A percentile compares a stretch with the other conserved stretches of the same genome.
These are phyloP conservation scores for Orius laevigatus DNA, from an alignment of 1,140 invertebrate species.

Conservation along the genomic window DNA sequence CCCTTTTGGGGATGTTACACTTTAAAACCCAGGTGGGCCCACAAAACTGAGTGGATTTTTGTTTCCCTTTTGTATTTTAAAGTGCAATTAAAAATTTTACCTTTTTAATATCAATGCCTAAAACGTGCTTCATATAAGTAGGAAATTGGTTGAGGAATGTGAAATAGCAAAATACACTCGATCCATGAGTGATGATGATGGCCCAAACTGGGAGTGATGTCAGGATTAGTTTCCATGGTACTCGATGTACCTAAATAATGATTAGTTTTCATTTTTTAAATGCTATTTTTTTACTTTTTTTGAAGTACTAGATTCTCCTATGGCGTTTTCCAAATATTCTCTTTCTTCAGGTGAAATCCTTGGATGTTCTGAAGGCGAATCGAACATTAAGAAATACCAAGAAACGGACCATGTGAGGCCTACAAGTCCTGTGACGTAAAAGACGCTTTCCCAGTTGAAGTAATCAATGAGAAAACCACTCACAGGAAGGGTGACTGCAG, in stretches of 20 bases:
- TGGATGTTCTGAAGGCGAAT: conserved; percentile 71
- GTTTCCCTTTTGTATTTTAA: background rate
- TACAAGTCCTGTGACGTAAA: conserved; percentile 63
- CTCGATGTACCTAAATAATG: conserved; percentile 26
- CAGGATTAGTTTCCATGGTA: conserved; percentile 62
- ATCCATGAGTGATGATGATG: conserved; percentile 55
- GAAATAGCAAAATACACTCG: conserved; percentile 55
- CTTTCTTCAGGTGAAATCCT: conserved; percentile 65
- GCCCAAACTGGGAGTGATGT: conserved; percentile 65
- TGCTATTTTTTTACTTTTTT: conserved; percentile 23
- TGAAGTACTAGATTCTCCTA: conserved; percentile 35
- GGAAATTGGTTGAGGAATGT: conserved; percentile 51
- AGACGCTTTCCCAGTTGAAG: conserved; percentile 69
- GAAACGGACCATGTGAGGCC: conserved; percentile 64
- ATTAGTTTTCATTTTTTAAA: conserved; percentile 1
- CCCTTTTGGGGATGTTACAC: background rate
- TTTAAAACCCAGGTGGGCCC: background rate
- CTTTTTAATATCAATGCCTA: conserved; percentile 49
- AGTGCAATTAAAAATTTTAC: conserved; percentile 22
- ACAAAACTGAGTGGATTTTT: background rate
- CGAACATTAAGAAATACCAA: conserved; percentile 74
- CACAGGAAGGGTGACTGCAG: conserved; percentile 65
- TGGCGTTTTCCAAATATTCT: conserved; percentile 55
- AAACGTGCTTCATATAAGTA: conserved; percentile 51
- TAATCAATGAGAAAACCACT: conserved; percentile 60